Base-by-base conservation (phyloP, 2,888 invertebrate genomes). In the Acleris emargana region DNA sequence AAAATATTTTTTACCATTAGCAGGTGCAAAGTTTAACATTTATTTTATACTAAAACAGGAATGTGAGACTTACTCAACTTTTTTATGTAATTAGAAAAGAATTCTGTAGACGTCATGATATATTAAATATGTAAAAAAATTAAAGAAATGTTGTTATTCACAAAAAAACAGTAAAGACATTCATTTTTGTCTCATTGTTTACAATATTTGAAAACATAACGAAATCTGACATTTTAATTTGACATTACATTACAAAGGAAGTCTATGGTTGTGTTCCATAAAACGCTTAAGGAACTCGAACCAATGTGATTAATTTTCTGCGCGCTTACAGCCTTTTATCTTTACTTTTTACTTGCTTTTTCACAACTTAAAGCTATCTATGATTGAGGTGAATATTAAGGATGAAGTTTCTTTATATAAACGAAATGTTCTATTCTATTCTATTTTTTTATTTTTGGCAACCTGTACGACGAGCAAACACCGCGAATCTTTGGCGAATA, bases 31-130 rank as follows among this genome's bases (percentile, higher is more conserved):
- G 17, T 5, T 28, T 3, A 38, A 32, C 16, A 45, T 17, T 16
- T 45, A 45, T n/a, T 17, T 11, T 52, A 13, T 43, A 17, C 1
- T 9, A 28, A 42, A 43, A 32, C 22, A 43, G 17, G 52, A 22
- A 55, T 50, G 32, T n/a, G 50, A 49, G 42, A 76, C 82, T 72
- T 77, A 89, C 89, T 79, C 45, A 90, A 73, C 74, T 90, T 91
- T 67, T 81, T 81, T n/a, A 89, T 84, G 68, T 89, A 87, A 2
- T 75, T 69, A 45, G 75, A 75, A 66, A 81, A 70, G 32, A 77
- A 69, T 71, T 76, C 76, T 9, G 71, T 53, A 7, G 74, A 71
- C 28, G 72, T 66, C 78, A 81, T 80, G 69, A 67, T 53, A 71
- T 69, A 62, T 74, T 71, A 80, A 77, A 76, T 42, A 53, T 73